phyloP scores from a whole-genome alignment of 2,888 invertebrate genomes.

The Asteroscopus sphinx region DNA sequence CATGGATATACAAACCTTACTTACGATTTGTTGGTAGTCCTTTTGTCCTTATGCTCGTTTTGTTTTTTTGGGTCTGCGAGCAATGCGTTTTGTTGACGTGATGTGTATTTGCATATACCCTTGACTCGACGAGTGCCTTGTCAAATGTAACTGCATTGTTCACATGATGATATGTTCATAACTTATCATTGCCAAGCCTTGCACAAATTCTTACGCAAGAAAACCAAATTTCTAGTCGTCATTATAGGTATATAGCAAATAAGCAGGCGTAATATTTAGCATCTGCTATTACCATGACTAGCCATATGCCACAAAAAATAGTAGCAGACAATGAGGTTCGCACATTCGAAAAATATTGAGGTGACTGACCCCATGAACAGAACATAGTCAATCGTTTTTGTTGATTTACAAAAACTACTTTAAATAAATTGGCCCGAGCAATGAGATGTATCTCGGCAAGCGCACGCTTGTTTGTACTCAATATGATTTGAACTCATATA shows the following conservation, averaged over 20 bases:
- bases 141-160: conserved; percentile 74
- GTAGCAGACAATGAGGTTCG: conserved; percentile 84
- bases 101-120: conserved; percentile 82
- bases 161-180: conserved; percentile 60
- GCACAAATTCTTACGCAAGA: conserved; percentile 32
- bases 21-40: conserved; percentile 59
- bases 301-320: conserved; percentile 85
- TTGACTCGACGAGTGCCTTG: conserved; percentile 74
- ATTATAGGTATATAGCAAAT: conserved; percentile 47
- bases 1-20: conserved; percentile 44
- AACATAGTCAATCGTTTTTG: conserved; percentile 83
- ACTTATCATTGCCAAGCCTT: conserved; percentile 36
- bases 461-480: conserved; percentile 59
- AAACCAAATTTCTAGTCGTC: conserved; percentile 20
- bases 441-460: conserved; percentile 66
- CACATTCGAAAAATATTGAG: conserved; percentile 85
- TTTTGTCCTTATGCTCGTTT: conserved; percentile 68
- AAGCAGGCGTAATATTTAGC: conserved; percentile 62
- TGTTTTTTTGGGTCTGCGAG: conserved; percentile 71
- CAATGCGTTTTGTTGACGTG: conserved; percentile 77
- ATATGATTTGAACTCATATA: conserved; percentile 57
- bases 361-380: conserved; percentile 81
- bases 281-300: conserved; percentile 75
- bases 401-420: conserved; percentile 79
- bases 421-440: conserved; percentile 76